Evolutionary conservation across 35 echinoderm and acorn worm species (phyloP).

Genomic region (Lytechinus pictus): DNA sequence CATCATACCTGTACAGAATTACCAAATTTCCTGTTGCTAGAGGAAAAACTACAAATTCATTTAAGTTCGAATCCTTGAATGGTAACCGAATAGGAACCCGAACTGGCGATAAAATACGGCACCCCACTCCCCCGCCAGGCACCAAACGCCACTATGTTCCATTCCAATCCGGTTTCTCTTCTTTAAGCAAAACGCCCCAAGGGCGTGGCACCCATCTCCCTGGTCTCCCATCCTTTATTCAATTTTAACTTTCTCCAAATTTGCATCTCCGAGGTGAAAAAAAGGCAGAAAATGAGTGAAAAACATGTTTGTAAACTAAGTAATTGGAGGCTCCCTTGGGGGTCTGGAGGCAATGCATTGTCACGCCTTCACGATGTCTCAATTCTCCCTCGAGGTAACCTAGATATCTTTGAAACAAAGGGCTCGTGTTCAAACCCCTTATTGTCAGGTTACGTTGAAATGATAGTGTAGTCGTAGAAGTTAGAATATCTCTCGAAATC

Average conservation of each 20-base stretch:
- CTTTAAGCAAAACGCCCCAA: background rate
- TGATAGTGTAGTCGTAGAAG: background rate
- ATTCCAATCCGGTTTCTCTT: background rate
- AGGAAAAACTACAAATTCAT: background rate
- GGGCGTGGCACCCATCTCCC: background rate
- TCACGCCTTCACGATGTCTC: background rate
- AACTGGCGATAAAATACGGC: background rate
- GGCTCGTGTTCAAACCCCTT: background rate
- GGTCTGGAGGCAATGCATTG: background rate
- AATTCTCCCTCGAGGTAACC: slow-evolving; percentile 9
- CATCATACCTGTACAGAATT: background rate
- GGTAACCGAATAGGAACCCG: background rate
- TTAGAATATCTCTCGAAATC: background rate
- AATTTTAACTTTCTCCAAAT: background rate
- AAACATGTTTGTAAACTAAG: slow-evolving; percentile 41
- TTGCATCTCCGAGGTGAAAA: background rate
- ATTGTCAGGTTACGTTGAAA: background rate
- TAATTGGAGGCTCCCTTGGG: background rate
- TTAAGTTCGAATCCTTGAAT: background rate
- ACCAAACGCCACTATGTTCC: background rate
- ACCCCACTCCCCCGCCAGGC: background rate
- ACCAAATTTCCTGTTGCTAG: background rate
- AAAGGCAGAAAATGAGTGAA: background rate
- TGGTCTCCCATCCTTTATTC: background rate
- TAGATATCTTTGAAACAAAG: background rate